phyloP scores from a whole-genome alignment of 1,140 invertebrate genomes.

The Danaus melanippus region DNA sequence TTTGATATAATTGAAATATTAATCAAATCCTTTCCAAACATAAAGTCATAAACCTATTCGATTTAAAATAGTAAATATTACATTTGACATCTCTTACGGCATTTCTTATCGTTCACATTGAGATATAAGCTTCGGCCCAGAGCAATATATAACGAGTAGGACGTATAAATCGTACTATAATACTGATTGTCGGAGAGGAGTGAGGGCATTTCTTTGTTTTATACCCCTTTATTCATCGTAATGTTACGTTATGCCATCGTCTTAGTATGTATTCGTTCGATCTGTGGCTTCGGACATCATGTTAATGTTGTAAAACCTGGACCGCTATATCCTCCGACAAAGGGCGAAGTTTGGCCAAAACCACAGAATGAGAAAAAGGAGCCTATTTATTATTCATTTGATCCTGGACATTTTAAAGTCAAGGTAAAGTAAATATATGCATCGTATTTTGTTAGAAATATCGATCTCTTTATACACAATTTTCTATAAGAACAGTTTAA shows the following conservation, averaged over 20 bases:
- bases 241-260: constrained; percentile 23
- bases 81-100: too few relatives aligned
- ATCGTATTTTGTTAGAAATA: constrained; percentile 5
- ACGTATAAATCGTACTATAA: too few relatives aligned
- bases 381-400: constrained; percentile 42
- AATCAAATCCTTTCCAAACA: too few relatives aligned
- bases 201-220: too few relatives aligned
- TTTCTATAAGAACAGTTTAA: too few relatives aligned
- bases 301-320: constrained; percentile 43
- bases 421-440: constrained; percentile 58
- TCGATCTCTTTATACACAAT: background rate
- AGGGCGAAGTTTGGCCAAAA: constrained; percentile 73
- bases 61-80: too few relatives aligned
- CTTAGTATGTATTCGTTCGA: constrained; percentile 22
- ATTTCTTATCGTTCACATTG: too few relatives aligned
- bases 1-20: too few relatives aligned
- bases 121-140: too few relatives aligned
- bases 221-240: background rate
- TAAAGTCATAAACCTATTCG: too few relatives aligned
- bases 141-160: too few relatives aligned
- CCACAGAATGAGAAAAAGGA: constrained; percentile 55
- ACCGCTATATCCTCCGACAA: constrained; percentile 56
- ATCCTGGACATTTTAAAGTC: constrained; percentile 55
- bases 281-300: constrained; percentile 4
- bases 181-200: too few relatives aligned